phyloP scores from a whole-genome alignment of 2,113 vertebrate genomes.

The Oncorhynchus mykiss region DNA sequence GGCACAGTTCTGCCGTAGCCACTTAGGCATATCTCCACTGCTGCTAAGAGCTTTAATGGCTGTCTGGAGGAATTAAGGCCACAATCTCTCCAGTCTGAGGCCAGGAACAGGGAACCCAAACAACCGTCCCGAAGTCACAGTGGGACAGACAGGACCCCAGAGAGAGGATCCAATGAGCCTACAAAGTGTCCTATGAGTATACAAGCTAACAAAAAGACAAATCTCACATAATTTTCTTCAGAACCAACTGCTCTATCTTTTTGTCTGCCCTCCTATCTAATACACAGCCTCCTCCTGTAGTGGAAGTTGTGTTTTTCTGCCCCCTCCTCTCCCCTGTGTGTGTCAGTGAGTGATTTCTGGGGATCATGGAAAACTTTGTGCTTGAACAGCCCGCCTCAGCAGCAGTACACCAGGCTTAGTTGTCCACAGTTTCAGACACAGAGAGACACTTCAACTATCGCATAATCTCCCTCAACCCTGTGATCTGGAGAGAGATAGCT shows the following conservation, averaged over 20 bases:
- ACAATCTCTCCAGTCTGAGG: constrained; percentile 15
- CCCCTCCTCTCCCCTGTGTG: neutral
- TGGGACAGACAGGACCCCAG: constrained; percentile 24
- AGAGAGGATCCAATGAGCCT: constrained; percentile 36
- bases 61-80: constrained; percentile 28
- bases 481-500: constrained; percentile 47
- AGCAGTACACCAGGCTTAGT: constrained; percentile 11
- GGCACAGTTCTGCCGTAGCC: constrained; percentile 30
- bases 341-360: constrained; percentile 20
- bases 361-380: constrained; percentile 30
- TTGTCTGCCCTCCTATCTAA: neutral
- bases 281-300: constrained; percentile 25
- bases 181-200: no score
- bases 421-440: constrained; percentile 17
- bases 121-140: constrained; percentile 38
- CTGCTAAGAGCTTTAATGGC: constrained; percentile 35
- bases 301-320: constrained; percentile 1
- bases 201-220: neutral
- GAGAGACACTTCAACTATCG: constrained; percentile 38
- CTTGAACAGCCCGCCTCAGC: constrained; percentile 32
- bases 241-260: neutral
- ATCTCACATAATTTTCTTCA: neutral
- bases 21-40: constrained; percentile 16
- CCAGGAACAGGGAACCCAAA: constrained; percentile 27
- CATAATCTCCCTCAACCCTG: constrained; percentile 41